Percentiles rank a stretch among this genome's conserved stretches.
Evolutionary conservation across 2,113 vertebrate genomes (phyloP).

Genomic region (Raja brachyura): DNA sequence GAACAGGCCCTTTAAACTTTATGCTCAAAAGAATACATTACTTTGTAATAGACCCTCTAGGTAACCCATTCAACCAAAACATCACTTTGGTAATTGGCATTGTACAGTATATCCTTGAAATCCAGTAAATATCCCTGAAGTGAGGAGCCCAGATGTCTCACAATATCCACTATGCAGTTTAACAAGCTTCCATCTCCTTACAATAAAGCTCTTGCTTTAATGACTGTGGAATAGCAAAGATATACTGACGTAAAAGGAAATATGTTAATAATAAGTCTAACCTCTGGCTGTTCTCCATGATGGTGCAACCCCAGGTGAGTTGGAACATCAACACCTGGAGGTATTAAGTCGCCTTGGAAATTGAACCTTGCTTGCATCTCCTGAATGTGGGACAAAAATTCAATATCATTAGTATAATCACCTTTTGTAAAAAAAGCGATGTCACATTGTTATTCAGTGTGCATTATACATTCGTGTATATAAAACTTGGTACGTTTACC

Average conservation of each 20-base stretch:
- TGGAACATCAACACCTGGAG: conserved; percentile 74
- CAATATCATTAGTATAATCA: neutral
- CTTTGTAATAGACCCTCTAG: too few relatives aligned
- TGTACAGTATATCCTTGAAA: neutral
- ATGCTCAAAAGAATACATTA: too few relatives aligned
- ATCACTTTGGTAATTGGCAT: neutral
- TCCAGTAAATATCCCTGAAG: neutral
- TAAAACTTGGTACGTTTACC: neutral
- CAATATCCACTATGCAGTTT: neutral
- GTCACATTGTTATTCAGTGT: neutral
- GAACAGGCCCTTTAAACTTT: too few relatives aligned
- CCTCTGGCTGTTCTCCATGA: conserved; percentile 94
- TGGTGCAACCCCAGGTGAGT: conserved; percentile 90
- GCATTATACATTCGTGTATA: neutral
- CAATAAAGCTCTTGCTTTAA: neutral
- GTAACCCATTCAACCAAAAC: neutral
- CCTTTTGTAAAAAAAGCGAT: neutral
- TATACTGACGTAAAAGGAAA: neutral
- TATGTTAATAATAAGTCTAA: conserved; percentile 46
- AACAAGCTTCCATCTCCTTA: neutral
- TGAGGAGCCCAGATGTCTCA: neutral
- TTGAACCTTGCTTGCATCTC: conserved; percentile 92
- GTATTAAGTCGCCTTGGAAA: conserved; percentile 77
- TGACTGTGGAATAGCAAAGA: neutral
- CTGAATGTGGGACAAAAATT: conserved; percentile 48